phyloP scores from a whole-genome alignment of 2,888 invertebrate genomes.

The Fragum whitleyi region DNA sequence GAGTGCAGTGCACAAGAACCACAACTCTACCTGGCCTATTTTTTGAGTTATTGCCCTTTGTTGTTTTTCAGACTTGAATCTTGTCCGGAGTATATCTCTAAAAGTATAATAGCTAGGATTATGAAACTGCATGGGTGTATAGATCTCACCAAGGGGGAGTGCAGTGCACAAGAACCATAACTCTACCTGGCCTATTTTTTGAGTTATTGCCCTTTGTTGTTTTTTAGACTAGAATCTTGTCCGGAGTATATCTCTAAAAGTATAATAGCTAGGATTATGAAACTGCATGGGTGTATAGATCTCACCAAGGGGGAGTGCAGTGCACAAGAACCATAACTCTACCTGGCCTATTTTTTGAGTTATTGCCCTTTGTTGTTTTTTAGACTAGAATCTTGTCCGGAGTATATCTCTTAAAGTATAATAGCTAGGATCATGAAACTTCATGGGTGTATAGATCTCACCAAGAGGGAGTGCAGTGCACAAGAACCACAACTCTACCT shows the following conservation, averaged over 20 bases:
- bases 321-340: too few relatives aligned
- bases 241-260: slow-evolving; percentile 1
- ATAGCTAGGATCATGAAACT: too few relatives aligned
- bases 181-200: slow-evolving; percentile 1
- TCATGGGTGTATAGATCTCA: too few relatives aligned
- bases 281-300: background rate
- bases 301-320: too few relatives aligned
- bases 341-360: too few relatives aligned
- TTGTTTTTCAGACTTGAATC: slow-evolving; percentile 1
- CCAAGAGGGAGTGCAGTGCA: too few relatives aligned
- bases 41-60: slow-evolving; percentile 4
- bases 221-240: background rate
- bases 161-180: slow-evolving; percentile 1
- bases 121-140: background rate
- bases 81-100: slow-evolving; percentile 2
- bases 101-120: background rate
- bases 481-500: too few relatives aligned
- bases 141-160: slow-evolving; percentile 1
- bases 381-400: too few relatives aligned
- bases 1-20: slow-evolving; percentile 1
- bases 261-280: background rate
- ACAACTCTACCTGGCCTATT: slow-evolving; percentile 1
- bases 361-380: too few relatives aligned
- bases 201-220: background rate
- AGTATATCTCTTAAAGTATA: too few relatives aligned